Evolutionary conservation across 2,113 vertebrate species (phyloP).

Genomic region (Cyanistes caeruleus): DNA sequence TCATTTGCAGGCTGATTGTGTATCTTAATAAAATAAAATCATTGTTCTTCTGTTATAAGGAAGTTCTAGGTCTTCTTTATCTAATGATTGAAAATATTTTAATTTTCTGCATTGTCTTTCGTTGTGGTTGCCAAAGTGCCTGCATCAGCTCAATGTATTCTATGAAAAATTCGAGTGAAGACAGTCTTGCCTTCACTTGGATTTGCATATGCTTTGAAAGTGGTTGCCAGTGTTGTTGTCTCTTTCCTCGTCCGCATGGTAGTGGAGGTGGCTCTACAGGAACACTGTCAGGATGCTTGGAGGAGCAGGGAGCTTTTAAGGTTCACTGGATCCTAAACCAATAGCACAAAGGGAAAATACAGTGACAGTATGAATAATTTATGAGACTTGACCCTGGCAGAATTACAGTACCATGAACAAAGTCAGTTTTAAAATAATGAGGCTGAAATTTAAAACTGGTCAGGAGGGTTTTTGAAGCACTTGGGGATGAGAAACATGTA

Average conservation of each 20-base stretch:
- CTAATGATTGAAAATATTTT: not conserved
- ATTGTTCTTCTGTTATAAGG: not conserved
- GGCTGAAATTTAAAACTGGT: not conserved
- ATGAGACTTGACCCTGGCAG: not conserved
- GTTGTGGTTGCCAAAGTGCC: not conserved
- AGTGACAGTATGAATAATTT: not conserved
- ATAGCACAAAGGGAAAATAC: not conserved
- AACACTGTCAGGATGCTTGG: not conserved
- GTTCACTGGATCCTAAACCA: not conserved
- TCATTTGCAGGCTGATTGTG: not conserved
- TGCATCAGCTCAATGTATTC: not conserved
- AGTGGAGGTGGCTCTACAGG: not conserved
- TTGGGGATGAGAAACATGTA: not conserved
- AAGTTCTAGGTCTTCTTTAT: not conserved
- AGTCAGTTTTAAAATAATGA: not conserved
- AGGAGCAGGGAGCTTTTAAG: not conserved
- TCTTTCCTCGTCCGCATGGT: accelerated
- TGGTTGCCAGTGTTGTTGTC: not conserved
- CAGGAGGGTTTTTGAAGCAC: not conserved
- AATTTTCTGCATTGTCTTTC: not conserved
- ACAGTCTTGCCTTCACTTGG: not conserved
- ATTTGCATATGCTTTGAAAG: not conserved
- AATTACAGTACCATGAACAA: not conserved
- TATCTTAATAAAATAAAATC: not conserved
- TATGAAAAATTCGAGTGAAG: accelerated